Evolutionary conservation across 2,113 vertebrate species (phyloP).

Genomic region (Ailurus styani): DNA sequence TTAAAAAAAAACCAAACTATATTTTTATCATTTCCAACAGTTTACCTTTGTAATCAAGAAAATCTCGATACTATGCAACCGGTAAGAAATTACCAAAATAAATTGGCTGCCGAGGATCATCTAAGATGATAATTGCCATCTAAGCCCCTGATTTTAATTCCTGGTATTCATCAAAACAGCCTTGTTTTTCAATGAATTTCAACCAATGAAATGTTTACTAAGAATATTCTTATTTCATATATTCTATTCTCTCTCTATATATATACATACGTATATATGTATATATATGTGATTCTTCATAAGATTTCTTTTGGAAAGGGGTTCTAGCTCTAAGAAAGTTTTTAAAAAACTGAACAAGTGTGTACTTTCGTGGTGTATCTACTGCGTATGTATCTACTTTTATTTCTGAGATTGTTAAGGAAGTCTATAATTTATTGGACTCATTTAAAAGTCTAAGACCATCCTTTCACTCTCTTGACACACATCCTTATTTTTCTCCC

Average conservation of each 20-base stretch:
- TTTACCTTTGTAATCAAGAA: conserved; percentile 21
- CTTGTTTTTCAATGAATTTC: conserved; percentile 23
- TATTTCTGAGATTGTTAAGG: not conserved
- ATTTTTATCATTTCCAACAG: not conserved
- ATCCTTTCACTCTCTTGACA: not conserved
- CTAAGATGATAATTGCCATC: not conserved
- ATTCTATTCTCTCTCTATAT: not conserved
- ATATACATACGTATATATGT: too few species aligned
- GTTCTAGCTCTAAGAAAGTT: not conserved
- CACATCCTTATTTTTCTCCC: not conserved
- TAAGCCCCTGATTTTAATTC: not conserved
- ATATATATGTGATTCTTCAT: not conserved
- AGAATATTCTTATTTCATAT: not conserved
- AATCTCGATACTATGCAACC: not conserved
- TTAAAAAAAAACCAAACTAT: not conserved
- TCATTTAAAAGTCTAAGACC: conserved; percentile 6
- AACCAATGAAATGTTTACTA: conserved; percentile 6
- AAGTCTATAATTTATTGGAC: not conserved
- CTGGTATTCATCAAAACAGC: not conserved
- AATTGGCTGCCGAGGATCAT: not conserved
- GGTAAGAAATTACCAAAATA: not conserved
- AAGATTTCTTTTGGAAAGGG: not conserved
- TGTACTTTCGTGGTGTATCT: not conserved
- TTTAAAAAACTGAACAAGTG: not conserved
- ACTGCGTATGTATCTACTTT: not conserved